Evolutionary conservation across 1,140 invertebrate genomes (phyloP).

Genomic region (Euwallacea similis): DNA sequence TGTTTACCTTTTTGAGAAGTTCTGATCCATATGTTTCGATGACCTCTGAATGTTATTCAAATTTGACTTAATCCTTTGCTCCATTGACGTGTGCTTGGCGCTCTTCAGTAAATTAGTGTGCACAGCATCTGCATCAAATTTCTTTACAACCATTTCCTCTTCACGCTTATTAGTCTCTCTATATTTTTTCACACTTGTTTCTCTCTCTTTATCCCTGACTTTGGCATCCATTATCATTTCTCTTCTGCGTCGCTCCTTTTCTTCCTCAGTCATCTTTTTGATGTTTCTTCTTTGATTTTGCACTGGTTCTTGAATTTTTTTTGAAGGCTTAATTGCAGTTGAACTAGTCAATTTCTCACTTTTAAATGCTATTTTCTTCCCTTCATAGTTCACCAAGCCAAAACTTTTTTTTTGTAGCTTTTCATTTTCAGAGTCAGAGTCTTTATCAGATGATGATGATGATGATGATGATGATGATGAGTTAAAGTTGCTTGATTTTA

Average conservation of each 20-base stretch:
- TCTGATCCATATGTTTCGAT: conserved; percentile 66
- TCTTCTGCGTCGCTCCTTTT: conserved; percentile 68
- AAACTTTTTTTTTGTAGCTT: conserved; percentile 46
- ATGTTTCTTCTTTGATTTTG: conserved; percentile 41
- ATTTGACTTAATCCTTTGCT: conserved; percentile 77
- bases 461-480: conserved; percentile 13
- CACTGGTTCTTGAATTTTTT: conserved; percentile 40
- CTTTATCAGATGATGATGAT: background rate
- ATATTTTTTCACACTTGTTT: conserved; percentile 65
- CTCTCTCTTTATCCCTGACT: conserved; percentile 69
- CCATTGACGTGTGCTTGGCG: conserved; percentile 66
- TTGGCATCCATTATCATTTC: conserved; percentile 85
- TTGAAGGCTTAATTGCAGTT: conserved; percentile 5
- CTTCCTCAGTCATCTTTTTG: conserved; percentile 64
- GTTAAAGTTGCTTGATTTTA: conserved; percentile 10
- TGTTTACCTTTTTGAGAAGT: conserved; percentile 53
- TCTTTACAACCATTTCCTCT: conserved; percentile 54
- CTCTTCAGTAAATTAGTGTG: conserved; percentile 70
- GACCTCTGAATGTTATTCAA: conserved; percentile 79
- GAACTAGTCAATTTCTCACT: conserved; percentile 19
- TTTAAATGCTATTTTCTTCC: conserved; percentile 51
- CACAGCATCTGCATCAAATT: conserved; percentile 58
- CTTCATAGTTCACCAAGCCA: conserved; percentile 57
- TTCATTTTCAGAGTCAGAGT: conserved; percentile 38
- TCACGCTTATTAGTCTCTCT: conserved; percentile 66